Evolutionary conservation across 2,113 vertebrate species (phyloP), one percentile per base, ranked within the genome.

Genomic region (Pterocles burchelli): DNA sequence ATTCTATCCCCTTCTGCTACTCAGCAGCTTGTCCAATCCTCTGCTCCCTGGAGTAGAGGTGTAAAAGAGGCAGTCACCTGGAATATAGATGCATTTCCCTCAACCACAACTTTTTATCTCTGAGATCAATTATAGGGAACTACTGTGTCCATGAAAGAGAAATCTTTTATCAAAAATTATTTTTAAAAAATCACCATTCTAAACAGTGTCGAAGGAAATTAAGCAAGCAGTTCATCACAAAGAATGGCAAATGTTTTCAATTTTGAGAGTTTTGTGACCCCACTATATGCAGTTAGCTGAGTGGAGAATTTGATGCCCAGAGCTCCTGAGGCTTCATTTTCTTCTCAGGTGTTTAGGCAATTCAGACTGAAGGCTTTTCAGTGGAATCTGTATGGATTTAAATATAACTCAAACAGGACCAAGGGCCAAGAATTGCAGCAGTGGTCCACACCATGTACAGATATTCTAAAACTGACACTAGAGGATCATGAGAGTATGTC

Each of bases 1-100:
- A 21, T 91, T 88, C 80, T 83, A 79, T 87, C 57, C 65, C 66
- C 73, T 91, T 89, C 87, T 89, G 66, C 41, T 94, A 58, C 45
- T 49, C 45, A 85, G 61, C 66, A 87, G 45, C 77, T 96, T 54
- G n/a, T 72, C 81, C 34, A 88, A 67, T 63, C 2, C 28, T 87
- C 43, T 71, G 41, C 2, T 95, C 61, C 61, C 58, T 67, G 31
- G 62, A 92, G 34, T 0, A 71, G 34, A 86, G 26, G 45, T 77
- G 20, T 63, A 75, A 84, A 95, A 71, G 29, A 45, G 3, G 7
- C 17, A 84, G 16, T 55, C 57, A 95, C 9, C 29, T 74, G 25
- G n/a, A 92, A 79, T 89, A 82, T 19, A 76, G 62, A 78, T 62
- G 12, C 10, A n/a, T 90, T 90, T 79, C n/a, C 38, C 15, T 70